Evolutionary conservation across 2,113 vertebrate species (phyloP).

Genomic region (Osmerus mordax): DNA sequence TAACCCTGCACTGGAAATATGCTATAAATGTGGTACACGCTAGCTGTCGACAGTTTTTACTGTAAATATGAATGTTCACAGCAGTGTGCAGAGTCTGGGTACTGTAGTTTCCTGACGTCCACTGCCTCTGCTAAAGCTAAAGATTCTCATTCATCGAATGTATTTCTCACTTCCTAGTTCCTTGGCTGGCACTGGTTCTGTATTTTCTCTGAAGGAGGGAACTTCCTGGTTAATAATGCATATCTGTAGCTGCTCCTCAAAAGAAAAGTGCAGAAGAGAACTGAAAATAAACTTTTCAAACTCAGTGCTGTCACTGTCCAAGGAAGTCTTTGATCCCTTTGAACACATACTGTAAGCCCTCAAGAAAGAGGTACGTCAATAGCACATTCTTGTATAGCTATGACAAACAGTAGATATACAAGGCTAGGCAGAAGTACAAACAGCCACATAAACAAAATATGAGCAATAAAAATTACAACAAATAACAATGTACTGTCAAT

Average conservation of each 20-base stretch:
- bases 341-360: too few species aligned
- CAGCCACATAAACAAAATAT: slow-evolving; percentile 7
- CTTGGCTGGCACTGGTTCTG: background rate
- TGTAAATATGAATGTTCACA: background rate
- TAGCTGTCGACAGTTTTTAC: too few species aligned
- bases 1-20: too few species aligned
- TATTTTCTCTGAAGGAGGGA: background rate
- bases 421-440: slow-evolving; percentile 24
- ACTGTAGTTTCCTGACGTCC: too few species aligned
- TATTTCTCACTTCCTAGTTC: background rate
- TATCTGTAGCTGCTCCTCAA: background rate
- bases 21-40: too few species aligned
- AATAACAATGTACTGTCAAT: background rate
- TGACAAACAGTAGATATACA: slow-evolving; percentile 12
- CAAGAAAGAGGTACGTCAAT: background rate
- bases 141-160: background rate
- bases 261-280: background rate
- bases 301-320: slow-evolving; percentile 13
- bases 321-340: background rate
- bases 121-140: too few species aligned
- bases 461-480: background rate
- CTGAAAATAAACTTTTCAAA: background rate
- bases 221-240: background rate
- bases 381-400: slow-evolving; percentile 14
- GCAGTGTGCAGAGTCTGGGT: background rate